These are phyloP conservation scores for Myocastor coypus DNA, from an alignment of 2,113 vertebrate genomes.

Conservation along the genomic window DNA sequence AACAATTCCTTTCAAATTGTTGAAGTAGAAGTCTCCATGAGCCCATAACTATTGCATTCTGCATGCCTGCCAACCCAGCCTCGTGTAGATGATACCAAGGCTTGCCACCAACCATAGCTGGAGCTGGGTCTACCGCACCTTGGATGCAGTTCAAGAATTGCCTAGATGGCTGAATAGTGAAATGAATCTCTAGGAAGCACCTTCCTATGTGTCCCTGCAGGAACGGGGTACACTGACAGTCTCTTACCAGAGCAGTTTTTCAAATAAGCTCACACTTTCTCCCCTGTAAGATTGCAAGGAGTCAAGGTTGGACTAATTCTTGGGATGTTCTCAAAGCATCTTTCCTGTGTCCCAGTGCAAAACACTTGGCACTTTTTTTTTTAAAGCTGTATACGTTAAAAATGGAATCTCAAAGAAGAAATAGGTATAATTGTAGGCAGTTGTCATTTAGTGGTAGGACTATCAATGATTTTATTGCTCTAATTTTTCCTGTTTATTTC, in stretches of 20 bases:
- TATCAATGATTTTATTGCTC: not conserved
- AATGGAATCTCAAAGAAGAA: too few species aligned
- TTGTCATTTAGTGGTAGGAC: not conserved
- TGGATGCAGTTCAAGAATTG: not conserved
- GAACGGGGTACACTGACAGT: not conserved
- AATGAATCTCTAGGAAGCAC: not conserved
- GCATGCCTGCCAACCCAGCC: not conserved
- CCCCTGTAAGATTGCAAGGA: not conserved
- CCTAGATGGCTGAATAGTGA: not conserved
- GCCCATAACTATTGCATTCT: not conserved
- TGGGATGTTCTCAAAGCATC: not conserved
- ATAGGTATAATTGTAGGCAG: not conserved
- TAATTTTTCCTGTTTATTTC: not conserved
- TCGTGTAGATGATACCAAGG: not conserved
- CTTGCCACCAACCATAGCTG: not conserved
- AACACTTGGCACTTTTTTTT: not conserved
- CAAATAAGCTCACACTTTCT: not conserved
- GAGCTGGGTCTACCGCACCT: not conserved
- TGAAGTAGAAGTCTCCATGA: not conserved
- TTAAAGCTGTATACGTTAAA: too few species aligned
- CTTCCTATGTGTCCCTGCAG: not conserved
- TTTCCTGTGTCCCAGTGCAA: not conserved
- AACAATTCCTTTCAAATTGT: not conserved
- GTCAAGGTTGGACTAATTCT: not conserved
- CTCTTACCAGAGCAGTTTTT: not conserved